phyloP scores from a whole-genome alignment of 2,888 invertebrate genomes.

The Beris chalybata region DNA sequence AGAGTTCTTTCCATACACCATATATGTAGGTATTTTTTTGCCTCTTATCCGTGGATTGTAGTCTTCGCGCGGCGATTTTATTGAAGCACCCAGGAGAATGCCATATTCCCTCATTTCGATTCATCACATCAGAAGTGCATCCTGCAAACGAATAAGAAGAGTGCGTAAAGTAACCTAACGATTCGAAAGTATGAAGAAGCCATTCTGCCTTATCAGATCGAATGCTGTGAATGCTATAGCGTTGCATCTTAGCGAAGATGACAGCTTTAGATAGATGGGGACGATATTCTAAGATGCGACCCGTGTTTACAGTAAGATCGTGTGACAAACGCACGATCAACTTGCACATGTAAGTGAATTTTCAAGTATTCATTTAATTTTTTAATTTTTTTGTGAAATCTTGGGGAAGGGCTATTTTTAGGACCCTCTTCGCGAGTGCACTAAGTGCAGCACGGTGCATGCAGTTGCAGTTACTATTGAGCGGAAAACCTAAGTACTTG shows the following conservation, averaged over 20 bases:
- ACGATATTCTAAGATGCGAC: slow-evolving; percentile 30
- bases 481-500: too few species aligned
- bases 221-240: slow-evolving; percentile 26
- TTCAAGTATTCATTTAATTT: slow-evolving; percentile 16
- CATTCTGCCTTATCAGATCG: slow-evolving; percentile 29
- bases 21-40: slow-evolving; percentile 1
- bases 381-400: neutral
- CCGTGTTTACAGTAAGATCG: slow-evolving; percentile 33
- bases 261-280: slow-evolving; percentile 30
- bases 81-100: slow-evolving; percentile 18
- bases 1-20: neutral
- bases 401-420: slow-evolving; percentile 28
- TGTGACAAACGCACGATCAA: slow-evolving; percentile 33
- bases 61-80: slow-evolving; percentile 19
- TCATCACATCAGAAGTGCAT: too few species aligned
- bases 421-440: slow-evolving; percentile 5
- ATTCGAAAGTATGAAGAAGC: neutral
- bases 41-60: slow-evolving; percentile 1
- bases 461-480: too few species aligned
- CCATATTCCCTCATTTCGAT: neutral
- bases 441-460: neutral
- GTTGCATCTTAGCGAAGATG: slow-evolving; percentile 30
- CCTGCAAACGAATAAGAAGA: too few species aligned
- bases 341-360: slow-evolving; percentile 28
- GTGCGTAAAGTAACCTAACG: too few species aligned